Evolutionary conservation across 2,113 vertebrate species (phyloP).

Genomic region (Delphinapterus leucas): DNA sequence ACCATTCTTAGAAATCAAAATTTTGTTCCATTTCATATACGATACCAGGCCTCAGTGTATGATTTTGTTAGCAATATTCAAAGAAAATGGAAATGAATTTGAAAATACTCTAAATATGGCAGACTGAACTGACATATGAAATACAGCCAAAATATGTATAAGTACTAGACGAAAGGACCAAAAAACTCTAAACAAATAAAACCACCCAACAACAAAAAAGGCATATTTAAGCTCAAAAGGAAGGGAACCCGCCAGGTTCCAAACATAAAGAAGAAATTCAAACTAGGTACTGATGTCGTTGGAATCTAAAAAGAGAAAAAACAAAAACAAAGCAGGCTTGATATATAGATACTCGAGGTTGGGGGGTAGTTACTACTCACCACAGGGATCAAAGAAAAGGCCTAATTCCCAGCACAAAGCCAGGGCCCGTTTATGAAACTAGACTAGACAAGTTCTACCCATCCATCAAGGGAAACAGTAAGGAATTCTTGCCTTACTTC

Average conservation of each 20-base stretch:
- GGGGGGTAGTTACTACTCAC: background rate
- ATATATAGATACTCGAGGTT: background rate
- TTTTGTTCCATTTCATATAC: background rate
- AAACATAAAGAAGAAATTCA: background rate
- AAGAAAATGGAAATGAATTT: conserved; percentile 26
- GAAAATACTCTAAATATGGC: conserved; percentile 10
- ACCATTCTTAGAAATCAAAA: conserved; percentile 21
- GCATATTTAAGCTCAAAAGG: background rate
- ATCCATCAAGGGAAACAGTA: background rate
- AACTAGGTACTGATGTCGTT: background rate
- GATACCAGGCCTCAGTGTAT: background rate
- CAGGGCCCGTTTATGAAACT: background rate
- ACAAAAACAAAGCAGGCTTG: background rate
- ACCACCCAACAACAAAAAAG: background rate
- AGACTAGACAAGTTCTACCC: background rate
- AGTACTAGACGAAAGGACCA: background rate
- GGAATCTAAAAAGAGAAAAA: background rate
- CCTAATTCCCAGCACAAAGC: background rate
- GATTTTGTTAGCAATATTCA: background rate
- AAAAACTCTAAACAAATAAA: background rate
- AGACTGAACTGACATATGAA: background rate
- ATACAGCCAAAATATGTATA: background rate
- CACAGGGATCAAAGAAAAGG: background rate
- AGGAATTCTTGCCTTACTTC: background rate
- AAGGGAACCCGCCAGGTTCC: background rate